phyloP scores from a whole-genome alignment of 1,140 invertebrate species.

The Stenopsyche tienmushanensis region DNA sequence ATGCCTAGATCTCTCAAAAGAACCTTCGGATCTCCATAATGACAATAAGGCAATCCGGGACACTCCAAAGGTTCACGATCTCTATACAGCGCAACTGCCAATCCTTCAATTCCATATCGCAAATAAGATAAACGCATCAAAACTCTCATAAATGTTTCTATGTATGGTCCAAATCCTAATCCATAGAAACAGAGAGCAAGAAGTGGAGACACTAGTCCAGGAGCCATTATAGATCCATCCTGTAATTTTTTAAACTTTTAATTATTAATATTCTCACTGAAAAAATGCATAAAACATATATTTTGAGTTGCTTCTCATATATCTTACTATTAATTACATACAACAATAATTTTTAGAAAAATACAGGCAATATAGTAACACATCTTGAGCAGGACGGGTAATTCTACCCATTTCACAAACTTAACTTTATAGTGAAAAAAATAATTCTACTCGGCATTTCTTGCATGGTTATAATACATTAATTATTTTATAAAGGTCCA shows the following conservation, averaged over 20 bases:
- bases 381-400: too few relatives aligned
- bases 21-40: constrained; percentile 56
- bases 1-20: constrained; percentile 56
- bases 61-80: constrained; percentile 51
- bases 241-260: constrained; percentile 46
- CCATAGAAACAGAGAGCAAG: constrained; percentile 64
- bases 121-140: constrained; percentile 63
- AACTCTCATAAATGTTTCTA: constrained; percentile 56
- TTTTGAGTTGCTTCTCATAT: background rate
- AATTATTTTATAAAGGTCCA: too few relatives aligned
- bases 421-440: too few relatives aligned
- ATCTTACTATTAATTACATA: constrained; percentile 8
- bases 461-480: too few relatives aligned
- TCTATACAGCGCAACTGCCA: constrained; percentile 50
- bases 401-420: too few relatives aligned
- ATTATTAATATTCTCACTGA: background rate
- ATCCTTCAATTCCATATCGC: constrained; percentile 57
- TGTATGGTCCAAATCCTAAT: constrained; percentile 62
- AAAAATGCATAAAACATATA: background rate
- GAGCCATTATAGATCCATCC: constrained; percentile 64
- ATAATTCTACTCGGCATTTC: too few relatives aligned
- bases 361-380: too few relatives aligned
- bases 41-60: constrained; percentile 59
- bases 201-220: constrained; percentile 58
- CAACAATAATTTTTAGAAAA: too few relatives aligned